Evolutionary conservation across 30 jellyfish, hydroid and myxozoan genomes (phyloP), one percentile per base, ranked within the genome.

Genomic region (Mastigias papua): DNA sequence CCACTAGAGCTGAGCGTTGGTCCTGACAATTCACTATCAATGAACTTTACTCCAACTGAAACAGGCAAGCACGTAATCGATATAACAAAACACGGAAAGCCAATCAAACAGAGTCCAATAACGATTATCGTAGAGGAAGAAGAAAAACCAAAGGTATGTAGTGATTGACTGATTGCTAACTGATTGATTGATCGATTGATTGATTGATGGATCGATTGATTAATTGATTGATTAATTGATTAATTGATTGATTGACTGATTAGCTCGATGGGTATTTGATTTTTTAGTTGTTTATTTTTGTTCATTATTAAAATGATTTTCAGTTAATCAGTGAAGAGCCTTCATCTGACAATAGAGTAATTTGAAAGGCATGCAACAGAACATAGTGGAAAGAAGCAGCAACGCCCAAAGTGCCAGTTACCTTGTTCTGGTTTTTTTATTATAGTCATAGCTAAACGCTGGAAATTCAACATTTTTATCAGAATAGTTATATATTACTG

Each of bases 71-170:
- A 93, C 72, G 54, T 93, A 61, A 75, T 93, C 77, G 97, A 81
- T 48, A 96, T 93, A 2, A 81, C 84, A 17, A 93, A 93, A 83
- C 88, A 87, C 54, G 95, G 98, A 34, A 80, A 74, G 49, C 98
- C 98, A 60, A 96, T 93, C 92, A 93, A 87, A 77, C 97, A 96
- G 61, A 87, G 97, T 26, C 98, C 98, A 20, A 88, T 93, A 42
- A 86, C 81, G 60, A 80, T 93, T 76, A 34, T 86, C 49, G 98
- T 92, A 34, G 98, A 89, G 60, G 96, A 88, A 61, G 96, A 78
- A 21, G 95, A 86, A 64, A 81, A 64, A 37, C 80, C 97, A 34
- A 69, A 76, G 77, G 97, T 85, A 34, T 23, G 42, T 63, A 1
- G 6, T 58, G 7, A 28, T n/a, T 67, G 78, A 67, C 27, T 28